Percentiles rank a stretch among this genome's conserved stretches.
Evolutionary conservation across 2,113 vertebrate genomes (phyloP).

Genomic region (Caranx ignobilis): DNA sequence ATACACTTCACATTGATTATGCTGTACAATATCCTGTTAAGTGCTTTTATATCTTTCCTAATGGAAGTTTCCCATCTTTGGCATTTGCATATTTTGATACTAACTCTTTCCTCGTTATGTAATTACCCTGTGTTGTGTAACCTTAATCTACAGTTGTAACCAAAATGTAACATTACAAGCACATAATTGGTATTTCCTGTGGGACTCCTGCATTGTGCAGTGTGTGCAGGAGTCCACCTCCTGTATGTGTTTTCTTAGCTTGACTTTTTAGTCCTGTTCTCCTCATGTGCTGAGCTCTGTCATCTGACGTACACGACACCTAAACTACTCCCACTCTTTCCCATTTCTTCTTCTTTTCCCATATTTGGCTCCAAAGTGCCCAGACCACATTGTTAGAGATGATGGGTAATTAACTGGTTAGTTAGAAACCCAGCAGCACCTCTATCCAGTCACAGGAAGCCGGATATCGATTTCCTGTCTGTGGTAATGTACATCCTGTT

Average conservation of each 20-base stretch:
- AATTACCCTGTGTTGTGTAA: conserved; percentile 3
- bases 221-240: conserved; percentile 1
- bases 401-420: conserved; percentile 41
- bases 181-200: conserved; percentile 29
- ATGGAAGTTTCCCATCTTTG: conserved; percentile 23
- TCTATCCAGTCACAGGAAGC: conserved; percentile 70
- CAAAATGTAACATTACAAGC: neutral
- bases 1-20: neutral
- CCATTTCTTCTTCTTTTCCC: neutral
- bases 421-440: conserved; percentile 17
- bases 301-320: neutral
- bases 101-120: neutral
- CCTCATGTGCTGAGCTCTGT: neutral
- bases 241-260: neutral
- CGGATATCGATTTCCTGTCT: conserved; percentile 81
- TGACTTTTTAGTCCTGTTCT: neutral
- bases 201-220: neutral
- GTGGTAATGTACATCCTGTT: conserved; percentile 70
- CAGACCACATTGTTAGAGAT: conserved; percentile 7
- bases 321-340: neutral
- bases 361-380: conserved; percentile 13
- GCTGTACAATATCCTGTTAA: neutral
- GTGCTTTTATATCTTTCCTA: neutral
- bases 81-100: neutral
- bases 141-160: neutral